Evolutionary conservation across 2,113 vertebrate species (phyloP), one percentile per base, ranked within the genome.

Genomic region (Cephalopterus ornatus): DNA sequence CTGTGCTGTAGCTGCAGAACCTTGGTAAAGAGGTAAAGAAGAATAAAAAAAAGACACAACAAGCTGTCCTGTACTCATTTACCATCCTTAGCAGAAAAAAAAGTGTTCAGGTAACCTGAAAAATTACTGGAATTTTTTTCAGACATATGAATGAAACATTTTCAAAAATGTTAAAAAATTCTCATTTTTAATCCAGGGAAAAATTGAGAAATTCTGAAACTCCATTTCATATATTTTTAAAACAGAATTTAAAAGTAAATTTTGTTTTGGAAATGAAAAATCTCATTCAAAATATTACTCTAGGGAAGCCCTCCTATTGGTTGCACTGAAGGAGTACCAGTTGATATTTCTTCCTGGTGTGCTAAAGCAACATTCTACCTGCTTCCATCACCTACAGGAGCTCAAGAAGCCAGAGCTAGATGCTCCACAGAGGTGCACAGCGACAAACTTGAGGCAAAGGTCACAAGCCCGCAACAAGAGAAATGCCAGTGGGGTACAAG

Each of bases 221-320:
- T 52, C 5, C 3, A 5, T 59, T 62, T 47, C 46, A 16, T 46
- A 26, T 33, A 52, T 55, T 47, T 68, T 46, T 0, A 0, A 6
- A 65, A 41, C 9, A 66, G 17, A 81, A 49, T 75, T 85, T 63
- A 63, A n/a, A 75, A 47, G 7, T 32, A 81, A 89, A 47, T 6
- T 30, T 44, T 8, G 6, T 14, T 78, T 90, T 50, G 39, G 24
- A 85, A 85, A 88, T 20, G 12, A 16, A 52, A 85, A 92, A 42
- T 72, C 12, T 59, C 26, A 50, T 72, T 85, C 20, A 63, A 78
- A 93, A 30, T 10, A 2, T 47, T 59, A 67, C 21, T 11, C 17
- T 35, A 42, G 41, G 32, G 16, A 86, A 86, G 30, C 9, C 41
- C 22, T 72, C 52, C 15, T 42, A 18, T 22, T 81, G 41, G 32